A percentile compares a stretch with the other conserved stretches of the same genome.
Evolutionary conservation across 2,113 vertebrate species (phyloP).

Genomic region (Felis chaus): DNA sequence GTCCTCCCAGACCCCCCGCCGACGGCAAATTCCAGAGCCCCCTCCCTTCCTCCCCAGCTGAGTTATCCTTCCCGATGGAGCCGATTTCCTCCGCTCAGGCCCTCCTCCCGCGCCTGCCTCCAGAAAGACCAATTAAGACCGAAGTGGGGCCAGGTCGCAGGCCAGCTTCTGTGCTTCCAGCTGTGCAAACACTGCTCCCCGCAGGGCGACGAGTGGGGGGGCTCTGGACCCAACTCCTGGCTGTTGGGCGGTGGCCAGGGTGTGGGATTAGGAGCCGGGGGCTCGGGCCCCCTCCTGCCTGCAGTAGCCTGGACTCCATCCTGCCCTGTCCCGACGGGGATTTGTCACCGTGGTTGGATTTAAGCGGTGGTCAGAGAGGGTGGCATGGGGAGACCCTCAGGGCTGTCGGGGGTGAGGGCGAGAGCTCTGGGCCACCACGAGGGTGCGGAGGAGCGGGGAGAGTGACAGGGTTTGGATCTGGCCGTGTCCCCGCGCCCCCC

Average conservation of each 20-base stretch:
- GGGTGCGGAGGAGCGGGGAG: rapidly evolving
- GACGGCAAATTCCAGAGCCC: background rate
- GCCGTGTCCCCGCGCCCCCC: no score
- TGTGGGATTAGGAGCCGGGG: background rate
- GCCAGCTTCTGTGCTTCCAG: background rate
- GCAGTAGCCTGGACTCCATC: rapidly evolving
- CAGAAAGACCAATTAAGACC: background rate
- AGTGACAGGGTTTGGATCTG: background rate
- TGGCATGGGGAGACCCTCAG: background rate
- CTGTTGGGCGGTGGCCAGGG: background rate
- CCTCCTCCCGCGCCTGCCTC: background rate
- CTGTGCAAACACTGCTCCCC: conserved; percentile 53
- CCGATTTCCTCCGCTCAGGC: background rate
- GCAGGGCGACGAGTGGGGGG: background rate
- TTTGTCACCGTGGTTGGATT: background rate
- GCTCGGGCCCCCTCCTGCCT: rapidly evolving
- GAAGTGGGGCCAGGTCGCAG: background rate
- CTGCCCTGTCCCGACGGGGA: background rate
- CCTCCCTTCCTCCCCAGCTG: background rate
- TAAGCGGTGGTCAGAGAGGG: background rate
- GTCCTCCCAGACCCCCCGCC: background rate
- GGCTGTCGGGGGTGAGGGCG: background rate
- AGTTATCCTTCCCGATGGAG: background rate
- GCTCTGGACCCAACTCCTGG: background rate
- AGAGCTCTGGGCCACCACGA: rapidly evolving